phyloP scores from a whole-genome alignment of 2,888 invertebrate species.

The Drosophila subquinaria region DNA sequence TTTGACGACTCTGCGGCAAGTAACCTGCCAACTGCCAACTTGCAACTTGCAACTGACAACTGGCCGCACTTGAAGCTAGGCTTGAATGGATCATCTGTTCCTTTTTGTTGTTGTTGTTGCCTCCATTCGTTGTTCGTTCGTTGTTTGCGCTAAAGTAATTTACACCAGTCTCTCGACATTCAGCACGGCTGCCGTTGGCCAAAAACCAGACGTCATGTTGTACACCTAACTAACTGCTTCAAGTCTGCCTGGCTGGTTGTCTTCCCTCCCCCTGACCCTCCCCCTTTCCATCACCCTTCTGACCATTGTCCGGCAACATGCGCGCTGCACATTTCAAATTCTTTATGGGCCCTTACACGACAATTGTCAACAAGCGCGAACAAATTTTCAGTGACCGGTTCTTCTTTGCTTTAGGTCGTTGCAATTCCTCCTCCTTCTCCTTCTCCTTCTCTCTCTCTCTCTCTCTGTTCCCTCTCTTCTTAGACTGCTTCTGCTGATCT shows the following conservation, averaged over 20 bases:
- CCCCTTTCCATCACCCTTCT: neutral
- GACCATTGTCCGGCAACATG: conserved; percentile 60
- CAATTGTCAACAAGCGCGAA: conserved; percentile 80
- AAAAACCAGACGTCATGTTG: conserved; percentile 48
- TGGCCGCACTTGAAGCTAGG: conserved; percentile 34
- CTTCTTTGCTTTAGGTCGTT: conserved; percentile 5
- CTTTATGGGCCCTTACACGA: conserved; percentile 74
- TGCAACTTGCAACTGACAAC: conserved; percentile 30
- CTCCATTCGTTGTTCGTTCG: conserved; percentile 25
- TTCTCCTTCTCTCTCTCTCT: neutral
- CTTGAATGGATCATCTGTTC: conserved; percentile 53
- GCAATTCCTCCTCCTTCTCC: neutral
- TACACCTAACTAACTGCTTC: conserved; percentile 48
- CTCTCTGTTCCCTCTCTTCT: neutral
- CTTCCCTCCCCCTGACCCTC: no score
- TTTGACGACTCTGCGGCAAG: conserved; percentile 77
- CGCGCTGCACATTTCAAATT: conserved; percentile 72
- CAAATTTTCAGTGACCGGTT: conserved; percentile 76
- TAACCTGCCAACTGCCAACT: conserved; percentile 49
- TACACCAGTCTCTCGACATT: conserved; percentile 55
- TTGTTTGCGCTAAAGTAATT: conserved; percentile 61
- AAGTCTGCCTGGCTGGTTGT: neutral
- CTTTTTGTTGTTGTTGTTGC: neutral
- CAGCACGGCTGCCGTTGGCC: conserved; percentile 63
- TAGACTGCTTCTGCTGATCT: conserved; percentile 27